A percentile compares a stretch with the other conserved stretches of the same genome.
These are phyloP conservation scores for Bombus superbus DNA, from an alignment of 1,140 invertebrate genomes.

Conservation along the genomic window DNA sequence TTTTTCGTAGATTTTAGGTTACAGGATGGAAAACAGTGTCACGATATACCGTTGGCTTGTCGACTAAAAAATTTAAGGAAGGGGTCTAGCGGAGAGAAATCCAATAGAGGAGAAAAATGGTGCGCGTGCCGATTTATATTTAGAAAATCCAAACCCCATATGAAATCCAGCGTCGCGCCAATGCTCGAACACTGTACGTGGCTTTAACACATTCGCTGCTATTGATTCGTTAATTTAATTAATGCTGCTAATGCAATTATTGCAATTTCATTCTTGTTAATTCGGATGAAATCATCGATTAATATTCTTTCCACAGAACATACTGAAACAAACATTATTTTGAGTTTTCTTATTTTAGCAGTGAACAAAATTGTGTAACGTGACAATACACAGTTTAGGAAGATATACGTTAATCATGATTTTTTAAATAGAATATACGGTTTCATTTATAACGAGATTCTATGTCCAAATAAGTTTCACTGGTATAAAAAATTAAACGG, in stretches of 20 bases:
- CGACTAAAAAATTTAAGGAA: neutral
- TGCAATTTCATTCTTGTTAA: neutral
- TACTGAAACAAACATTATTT: no score
- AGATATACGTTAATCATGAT: no score
- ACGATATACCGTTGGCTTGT: neutral
- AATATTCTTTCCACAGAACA: no score
- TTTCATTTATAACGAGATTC: no score
- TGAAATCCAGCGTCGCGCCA: neutral
- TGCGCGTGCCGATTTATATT: slow-evolving; percentile 34
- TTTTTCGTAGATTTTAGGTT: neutral
- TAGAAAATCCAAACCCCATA: slow-evolving; percentile 36
- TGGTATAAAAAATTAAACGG: no score
- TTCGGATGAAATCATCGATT: neutral
- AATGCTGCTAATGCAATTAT: neutral
- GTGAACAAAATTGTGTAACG: no score
- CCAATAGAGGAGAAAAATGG: slow-evolving; percentile 13
- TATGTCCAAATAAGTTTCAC: no score
- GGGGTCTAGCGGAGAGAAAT: neutral
- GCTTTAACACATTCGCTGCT: neutral
- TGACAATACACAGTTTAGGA: no score
- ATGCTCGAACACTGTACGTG: neutral
- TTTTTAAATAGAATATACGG: no score
- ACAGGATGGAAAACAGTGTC: neutral
- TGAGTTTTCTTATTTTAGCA: no score
- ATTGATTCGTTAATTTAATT: neutral